A percentile compares a stretch with the other conserved stretches of the same genome.
Conservation (phyloP, 1,140 invertebrate genomes). For the Euschistus heros region DNA sequence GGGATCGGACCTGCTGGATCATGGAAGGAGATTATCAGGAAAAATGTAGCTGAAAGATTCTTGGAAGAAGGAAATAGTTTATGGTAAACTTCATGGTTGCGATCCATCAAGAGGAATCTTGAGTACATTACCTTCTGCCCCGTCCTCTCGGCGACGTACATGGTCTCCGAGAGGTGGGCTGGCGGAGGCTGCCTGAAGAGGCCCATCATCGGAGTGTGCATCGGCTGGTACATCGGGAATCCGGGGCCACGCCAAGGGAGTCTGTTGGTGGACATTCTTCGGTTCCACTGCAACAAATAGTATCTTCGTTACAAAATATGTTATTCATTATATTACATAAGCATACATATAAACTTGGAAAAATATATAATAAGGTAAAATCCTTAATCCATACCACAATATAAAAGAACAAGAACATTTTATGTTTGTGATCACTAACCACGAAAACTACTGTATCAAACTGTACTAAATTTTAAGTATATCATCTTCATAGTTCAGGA, state of each 20-base stretch:
- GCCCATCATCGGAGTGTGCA: constrained; percentile 16
- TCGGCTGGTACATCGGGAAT: constrained; percentile 19
- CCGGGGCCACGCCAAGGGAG: constrained; percentile 16
- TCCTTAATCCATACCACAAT: too few relatives aligned
- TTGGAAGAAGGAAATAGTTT: too few relatives aligned
- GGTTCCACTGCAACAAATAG: constrained; percentile 24
- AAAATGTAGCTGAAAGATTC: not conserved
- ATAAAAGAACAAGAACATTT: too few relatives aligned
- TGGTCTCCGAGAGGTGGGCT: constrained; percentile 26
- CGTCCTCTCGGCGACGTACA: constrained; percentile 26
- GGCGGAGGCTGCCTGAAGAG: constrained; percentile 26
- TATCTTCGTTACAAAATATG: too few relatives aligned
- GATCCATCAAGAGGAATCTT: not conserved
- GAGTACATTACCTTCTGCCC: constrained; percentile 18
- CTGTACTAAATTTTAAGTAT: too few relatives aligned
- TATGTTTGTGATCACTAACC: too few relatives aligned
- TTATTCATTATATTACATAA: too few relatives aligned
- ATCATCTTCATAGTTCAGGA: too few relatives aligned
- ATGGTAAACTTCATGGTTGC: too few relatives aligned
- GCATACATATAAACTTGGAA: too few relatives aligned
- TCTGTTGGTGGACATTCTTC: constrained; percentile 18
- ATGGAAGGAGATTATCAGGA: not conserved
- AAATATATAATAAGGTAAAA: too few relatives aligned
- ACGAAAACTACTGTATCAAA: too few relatives aligned
- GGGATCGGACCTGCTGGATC: not conserved